phyloP scores from a whole-genome alignment of 2,113 vertebrate genomes.

The cat (Felis catus) region DNA sequence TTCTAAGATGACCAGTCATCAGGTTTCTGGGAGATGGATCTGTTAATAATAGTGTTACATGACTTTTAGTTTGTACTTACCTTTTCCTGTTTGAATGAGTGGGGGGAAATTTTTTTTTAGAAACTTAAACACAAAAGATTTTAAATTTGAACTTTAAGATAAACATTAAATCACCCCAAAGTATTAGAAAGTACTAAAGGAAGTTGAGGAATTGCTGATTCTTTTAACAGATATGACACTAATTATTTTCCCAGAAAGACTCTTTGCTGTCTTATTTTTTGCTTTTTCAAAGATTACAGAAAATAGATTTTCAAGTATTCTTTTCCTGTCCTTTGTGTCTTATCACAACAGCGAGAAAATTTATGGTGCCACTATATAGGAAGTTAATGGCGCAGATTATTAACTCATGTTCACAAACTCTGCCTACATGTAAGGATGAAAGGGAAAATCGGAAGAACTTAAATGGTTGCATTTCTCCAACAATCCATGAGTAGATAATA shows the following conservation, averaged over 20 bases:
- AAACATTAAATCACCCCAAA: neutral
- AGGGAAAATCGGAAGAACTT: neutral
- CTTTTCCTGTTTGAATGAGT: neutral
- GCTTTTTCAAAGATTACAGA: neutral
- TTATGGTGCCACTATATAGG: neutral
- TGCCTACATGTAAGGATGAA: neutral
- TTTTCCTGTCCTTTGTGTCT: neutral
- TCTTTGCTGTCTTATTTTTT: neutral
- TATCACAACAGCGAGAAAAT: neutral
- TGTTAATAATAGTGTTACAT: neutral
- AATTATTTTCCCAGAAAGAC: neutral
- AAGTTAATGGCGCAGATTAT: neutral
- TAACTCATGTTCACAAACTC: neutral
- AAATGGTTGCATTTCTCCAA: neutral
- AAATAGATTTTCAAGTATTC: neutral
- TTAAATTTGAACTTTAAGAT: neutral
- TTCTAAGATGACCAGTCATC: neutral
- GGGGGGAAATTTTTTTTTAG: neutral
- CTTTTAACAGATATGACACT: neutral
- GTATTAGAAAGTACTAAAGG: neutral
- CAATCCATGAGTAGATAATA: neutral
- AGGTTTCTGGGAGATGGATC: neutral
- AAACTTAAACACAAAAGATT: neutral
- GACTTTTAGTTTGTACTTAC: neutral
- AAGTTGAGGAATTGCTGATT: neutral